phyloP scores from a whole-genome alignment of 1,140 invertebrate species.

The Centruroides vittatus region DNA sequence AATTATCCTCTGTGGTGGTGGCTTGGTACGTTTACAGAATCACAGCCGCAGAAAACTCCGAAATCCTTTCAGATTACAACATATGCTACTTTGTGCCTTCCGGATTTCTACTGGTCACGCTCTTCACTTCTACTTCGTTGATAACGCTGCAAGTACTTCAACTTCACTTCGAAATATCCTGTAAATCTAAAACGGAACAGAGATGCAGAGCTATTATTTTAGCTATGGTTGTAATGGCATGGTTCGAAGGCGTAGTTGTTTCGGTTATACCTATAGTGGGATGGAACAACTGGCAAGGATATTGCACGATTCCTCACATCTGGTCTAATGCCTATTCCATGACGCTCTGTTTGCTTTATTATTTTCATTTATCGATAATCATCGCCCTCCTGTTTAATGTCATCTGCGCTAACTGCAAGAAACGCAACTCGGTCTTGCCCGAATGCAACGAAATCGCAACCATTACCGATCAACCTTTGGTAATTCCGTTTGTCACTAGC shows the following conservation, averaged over 20 bases:
- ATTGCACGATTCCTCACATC: neutral
- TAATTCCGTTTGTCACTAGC: neutral
- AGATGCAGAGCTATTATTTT: neutral
- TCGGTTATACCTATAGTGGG: conserved; percentile 4
- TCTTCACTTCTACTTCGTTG: conserved; percentile 9
- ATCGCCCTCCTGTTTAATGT: conserved; percentile 1
- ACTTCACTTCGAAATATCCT: neutral
- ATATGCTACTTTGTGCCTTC: neutral
- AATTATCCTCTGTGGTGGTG: neutral
- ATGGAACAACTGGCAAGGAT: conserved; percentile 4
- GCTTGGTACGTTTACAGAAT: neutral
- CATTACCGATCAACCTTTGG: neutral
- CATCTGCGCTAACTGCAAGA: neutral
- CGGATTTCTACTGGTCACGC: neutral
- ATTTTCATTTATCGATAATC: conserved; percentile 6
- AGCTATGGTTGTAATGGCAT: neutral
- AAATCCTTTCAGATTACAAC: neutral
- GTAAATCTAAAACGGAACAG: neutral
- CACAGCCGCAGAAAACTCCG: neutral
- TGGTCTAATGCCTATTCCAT: conserved; percentile 3
- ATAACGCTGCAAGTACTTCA: conserved; percentile 8
- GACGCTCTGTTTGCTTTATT: conserved; percentile 6
- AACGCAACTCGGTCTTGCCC: neutral
- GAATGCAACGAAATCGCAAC: neutral
- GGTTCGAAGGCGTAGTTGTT: conserved; percentile 7